Conservation (phyloP, 2,113 vertebrate genomes). For the Chascanopsetta lugubris region DNA sequence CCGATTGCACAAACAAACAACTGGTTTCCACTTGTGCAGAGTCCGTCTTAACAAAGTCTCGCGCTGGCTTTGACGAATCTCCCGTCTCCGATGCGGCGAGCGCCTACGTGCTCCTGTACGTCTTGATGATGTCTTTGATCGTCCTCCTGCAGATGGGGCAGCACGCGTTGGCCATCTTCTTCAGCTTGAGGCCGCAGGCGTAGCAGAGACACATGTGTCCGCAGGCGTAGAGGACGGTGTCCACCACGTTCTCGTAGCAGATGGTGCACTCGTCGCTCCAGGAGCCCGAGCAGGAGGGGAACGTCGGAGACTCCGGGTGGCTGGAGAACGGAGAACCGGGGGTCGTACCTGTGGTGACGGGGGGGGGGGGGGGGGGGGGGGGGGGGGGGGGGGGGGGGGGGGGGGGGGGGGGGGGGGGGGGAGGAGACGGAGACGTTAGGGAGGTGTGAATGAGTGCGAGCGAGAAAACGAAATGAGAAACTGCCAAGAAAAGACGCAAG, state of each 20-base stretch:
- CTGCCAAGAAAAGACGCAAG: not conserved
- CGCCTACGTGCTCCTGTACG: conserved; percentile 88
- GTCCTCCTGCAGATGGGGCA: conserved; percentile 92
- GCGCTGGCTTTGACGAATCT: conserved; percentile 55
- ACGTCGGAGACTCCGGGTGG: conserved; percentile 85
- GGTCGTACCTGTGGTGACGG: conserved; percentile 79
- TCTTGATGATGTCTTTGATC: conserved; percentile 96
- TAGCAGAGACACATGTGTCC: conserved; percentile 97
- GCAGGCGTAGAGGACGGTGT: conserved; percentile 93
- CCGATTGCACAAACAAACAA: conserved; percentile 44
- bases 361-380: no score
- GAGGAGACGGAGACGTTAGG: conserved; percentile 4
- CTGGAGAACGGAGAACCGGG: conserved; percentile 84
- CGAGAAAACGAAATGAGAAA: not conserved
- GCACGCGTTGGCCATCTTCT: conserved; percentile 90
- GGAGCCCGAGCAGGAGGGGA: conserved; percentile 76
- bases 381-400: no score
- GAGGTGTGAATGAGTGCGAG: not conserved
- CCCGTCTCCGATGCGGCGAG: conserved; percentile 4
- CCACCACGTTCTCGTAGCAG: conserved; percentile 91
- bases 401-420: not conserved
- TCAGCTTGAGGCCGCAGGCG: conserved; percentile 89
- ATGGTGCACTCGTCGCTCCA: conserved; percentile 93
- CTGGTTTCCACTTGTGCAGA: conserved; percentile 30
- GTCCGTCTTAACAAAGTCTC: conserved; percentile 33